These are phyloP conservation scores for Bombycilla garrulus DNA, from an alignment of 2,113 vertebrate species.

Conservation along the genomic window DNA sequence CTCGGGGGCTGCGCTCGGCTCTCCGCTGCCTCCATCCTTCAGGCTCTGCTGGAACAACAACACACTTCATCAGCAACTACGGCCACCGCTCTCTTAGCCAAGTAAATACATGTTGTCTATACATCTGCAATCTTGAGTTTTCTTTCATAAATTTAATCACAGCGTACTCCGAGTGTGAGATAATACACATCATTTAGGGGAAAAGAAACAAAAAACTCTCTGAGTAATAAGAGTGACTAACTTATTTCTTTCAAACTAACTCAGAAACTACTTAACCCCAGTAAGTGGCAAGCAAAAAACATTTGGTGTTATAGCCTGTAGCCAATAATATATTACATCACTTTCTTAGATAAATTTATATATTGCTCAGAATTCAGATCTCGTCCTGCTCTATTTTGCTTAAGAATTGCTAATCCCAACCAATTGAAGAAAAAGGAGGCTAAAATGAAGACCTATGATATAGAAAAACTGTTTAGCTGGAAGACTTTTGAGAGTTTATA, in stretches of 20 bases:
- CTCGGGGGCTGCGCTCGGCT: slow-evolving; percentile 10
- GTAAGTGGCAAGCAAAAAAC: neutral
- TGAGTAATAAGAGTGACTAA: accelerated
- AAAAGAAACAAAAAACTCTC: neutral
- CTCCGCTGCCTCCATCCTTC: slow-evolving; percentile 52
- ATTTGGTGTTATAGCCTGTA: neutral
- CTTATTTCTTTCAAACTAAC: neutral
- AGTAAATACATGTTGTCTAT: accelerated
- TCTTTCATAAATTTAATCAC: neutral
- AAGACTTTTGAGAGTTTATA: neutral
- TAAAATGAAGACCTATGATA: neutral
- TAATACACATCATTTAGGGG: accelerated
- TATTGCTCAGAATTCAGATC: neutral
- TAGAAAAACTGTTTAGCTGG: neutral
- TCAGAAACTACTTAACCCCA: neutral
- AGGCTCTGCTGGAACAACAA: neutral
- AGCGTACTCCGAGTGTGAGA: neutral
- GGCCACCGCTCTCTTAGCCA: neutral
- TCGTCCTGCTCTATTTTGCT: neutral
- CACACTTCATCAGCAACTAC: neutral
- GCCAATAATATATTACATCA: neutral
- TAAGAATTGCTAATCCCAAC: neutral
- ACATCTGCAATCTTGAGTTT: neutral
- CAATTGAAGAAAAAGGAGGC: neutral
- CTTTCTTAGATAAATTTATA: neutral